phyloP scores from a whole-genome alignment of 2,113 vertebrate genomes.

The Camelus bactrianus region DNA sequence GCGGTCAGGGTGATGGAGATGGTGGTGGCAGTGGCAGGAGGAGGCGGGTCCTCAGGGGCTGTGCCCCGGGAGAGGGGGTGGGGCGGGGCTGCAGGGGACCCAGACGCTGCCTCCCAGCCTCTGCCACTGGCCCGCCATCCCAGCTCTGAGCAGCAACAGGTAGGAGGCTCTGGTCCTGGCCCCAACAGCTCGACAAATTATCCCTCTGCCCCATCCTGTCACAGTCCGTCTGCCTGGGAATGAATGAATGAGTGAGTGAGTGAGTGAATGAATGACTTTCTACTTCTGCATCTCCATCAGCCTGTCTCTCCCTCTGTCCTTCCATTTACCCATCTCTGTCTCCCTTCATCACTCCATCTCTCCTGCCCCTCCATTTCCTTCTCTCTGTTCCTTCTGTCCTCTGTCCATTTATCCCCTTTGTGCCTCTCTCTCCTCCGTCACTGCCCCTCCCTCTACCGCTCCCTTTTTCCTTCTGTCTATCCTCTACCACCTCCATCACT shows the following conservation, averaged over 20 bases:
- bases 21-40: not conserved
- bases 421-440: not conserved
- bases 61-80: slow-evolving; percentile 64
- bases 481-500: not conserved
- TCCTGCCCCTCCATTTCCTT: not conserved
- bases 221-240: not conserved
- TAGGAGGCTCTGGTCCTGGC: slow-evolving; percentile 46
- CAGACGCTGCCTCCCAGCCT: not conserved
- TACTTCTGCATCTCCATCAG: not conserved
- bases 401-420: not conserved
- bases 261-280: not conserved
- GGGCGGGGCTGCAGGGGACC: slow-evolving; percentile 9
- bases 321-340: not conserved
- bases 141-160: slow-evolving; percentile 75
- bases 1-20: not conserved
- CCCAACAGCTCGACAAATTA: too few species aligned
- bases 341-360: not conserved
- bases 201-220: not conserved
- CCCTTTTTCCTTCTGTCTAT: accelerated
- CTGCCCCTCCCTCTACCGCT: not conserved
- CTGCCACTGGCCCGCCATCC: slow-evolving; percentile 3
- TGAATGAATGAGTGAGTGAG: not conserved
- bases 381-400: not conserved
- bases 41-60: slow-evolving; percentile 67
- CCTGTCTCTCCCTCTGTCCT: not conserved